phyloP scores from a whole-genome alignment of 2,797 vertebrate species.

The Xerus rutilus region DNA sequence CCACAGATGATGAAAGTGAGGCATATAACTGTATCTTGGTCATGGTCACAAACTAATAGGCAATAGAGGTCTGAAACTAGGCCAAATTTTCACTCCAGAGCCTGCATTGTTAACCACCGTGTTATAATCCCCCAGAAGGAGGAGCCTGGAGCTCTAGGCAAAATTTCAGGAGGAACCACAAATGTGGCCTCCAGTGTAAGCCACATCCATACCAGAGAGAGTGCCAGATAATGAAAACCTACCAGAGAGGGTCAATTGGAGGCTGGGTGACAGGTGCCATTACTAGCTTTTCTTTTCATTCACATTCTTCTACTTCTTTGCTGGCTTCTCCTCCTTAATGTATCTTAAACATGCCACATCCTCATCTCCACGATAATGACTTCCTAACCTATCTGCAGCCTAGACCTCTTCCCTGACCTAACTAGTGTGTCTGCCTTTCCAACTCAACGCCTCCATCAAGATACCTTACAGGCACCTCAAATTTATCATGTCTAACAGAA shows the following conservation, averaged over 20 bases:
- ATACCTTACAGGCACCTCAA: constrained; percentile 13
- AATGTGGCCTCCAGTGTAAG: not conserved
- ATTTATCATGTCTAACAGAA: not conserved
- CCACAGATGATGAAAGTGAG: constrained; percentile 1
- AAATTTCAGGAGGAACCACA: not conserved
- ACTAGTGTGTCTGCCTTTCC: not conserved
- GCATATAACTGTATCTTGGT: constrained; percentile 12
- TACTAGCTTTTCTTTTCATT: not conserved
- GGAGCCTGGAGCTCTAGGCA: not conserved
- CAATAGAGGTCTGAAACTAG: constrained; percentile 20
- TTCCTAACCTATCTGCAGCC: not conserved
- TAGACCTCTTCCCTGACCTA: not conserved
- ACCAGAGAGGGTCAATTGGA: not conserved
- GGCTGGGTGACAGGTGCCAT: not conserved
- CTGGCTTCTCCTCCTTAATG: not conserved
- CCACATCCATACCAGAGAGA: not conserved
- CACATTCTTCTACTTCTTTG: constrained; percentile 18
- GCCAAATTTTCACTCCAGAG: not conserved
- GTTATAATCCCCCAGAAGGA: not conserved
- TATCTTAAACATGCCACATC: not conserved
- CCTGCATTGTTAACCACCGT: constrained; percentile 3
- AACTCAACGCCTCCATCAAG: not conserved
- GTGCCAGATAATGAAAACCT: not conserved
- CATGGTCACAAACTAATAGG: not conserved
- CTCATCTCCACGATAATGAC: not conserved